Evolutionary conservation across 2,888 invertebrate species (phyloP).

Genomic region (Pocota personata): DNA sequence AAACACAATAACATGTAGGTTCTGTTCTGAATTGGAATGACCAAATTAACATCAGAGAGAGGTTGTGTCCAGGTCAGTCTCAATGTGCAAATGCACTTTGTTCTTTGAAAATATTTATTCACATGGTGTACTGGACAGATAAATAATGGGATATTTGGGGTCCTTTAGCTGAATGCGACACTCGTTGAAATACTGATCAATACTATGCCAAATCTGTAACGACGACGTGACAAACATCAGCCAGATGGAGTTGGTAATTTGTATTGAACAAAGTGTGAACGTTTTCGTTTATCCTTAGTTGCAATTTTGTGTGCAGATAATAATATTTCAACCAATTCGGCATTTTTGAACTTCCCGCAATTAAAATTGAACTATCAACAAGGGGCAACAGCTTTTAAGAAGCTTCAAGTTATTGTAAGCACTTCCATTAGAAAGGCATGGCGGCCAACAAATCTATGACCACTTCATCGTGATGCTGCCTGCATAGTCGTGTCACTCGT

Average conservation of each 20-base stretch:
- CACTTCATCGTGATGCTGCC: too few relatives aligned
- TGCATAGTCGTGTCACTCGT: too few relatives aligned
- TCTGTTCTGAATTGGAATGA: not conserved
- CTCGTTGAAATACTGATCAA: not conserved
- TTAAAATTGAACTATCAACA: too few relatives aligned
- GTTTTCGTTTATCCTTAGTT: not conserved
- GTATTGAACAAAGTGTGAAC: not conserved
- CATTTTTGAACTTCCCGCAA: too few relatives aligned
- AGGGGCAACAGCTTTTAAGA: too few relatives aligned
- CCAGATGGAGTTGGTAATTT: not conserved
- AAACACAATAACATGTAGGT: not conserved
- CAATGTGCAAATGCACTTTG: not conserved
- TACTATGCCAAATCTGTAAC: not conserved
- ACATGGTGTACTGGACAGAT: not conserved
- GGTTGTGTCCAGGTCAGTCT: not conserved
- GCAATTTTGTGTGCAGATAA: too few relatives aligned
- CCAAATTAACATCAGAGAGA: constrained; percentile 5
- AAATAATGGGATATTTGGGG: not conserved
- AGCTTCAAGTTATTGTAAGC: too few relatives aligned
- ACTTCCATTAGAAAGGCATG: too few relatives aligned
- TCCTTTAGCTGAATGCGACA: not conserved
- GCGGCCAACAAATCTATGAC: too few relatives aligned
- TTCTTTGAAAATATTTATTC: not conserved
- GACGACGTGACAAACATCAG: not conserved
- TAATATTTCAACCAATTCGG: too few relatives aligned